These are phyloP conservation scores for Corydoras sp. DNA, from an alignment of 2,113 vertebrate genomes.

Conservation along the genomic window DNA sequence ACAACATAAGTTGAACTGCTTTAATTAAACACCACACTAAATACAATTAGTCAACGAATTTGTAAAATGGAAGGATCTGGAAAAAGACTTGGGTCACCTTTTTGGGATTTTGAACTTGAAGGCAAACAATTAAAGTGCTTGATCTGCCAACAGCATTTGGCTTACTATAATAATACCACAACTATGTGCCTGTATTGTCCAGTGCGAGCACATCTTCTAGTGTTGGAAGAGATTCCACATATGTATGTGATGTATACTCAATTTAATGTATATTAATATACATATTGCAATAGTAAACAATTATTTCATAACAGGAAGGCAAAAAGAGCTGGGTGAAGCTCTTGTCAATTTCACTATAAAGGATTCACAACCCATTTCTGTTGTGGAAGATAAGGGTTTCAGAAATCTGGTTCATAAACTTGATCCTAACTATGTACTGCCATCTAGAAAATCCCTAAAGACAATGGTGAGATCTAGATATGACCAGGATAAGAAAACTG, in stretches of 20 bases:
- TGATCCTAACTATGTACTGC: no score
- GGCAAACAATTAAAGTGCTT: slow-evolving; percentile 3
- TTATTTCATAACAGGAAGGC: no score
- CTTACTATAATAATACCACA: slow-evolving; percentile 2
- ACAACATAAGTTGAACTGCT: no score
- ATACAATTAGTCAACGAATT: background rate
- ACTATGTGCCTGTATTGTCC: background rate
- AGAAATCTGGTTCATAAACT: background rate
- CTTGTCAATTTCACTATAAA: no score
- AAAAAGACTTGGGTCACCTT: background rate
- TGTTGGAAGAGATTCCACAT: background rate
- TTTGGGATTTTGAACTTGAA: background rate
- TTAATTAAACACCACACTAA: background rate
- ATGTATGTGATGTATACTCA: background rate
- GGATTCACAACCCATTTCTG: no score
- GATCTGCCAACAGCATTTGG: slow-evolving; percentile 13
- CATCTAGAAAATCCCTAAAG: no score
- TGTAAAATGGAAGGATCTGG: background rate
- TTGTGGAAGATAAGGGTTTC: background rate
- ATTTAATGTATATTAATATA: background rate
- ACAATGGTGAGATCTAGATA: slow-evolving; percentile 6
- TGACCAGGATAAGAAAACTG: background rate
- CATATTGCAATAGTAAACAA: no score
- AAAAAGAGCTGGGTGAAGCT: background rate
- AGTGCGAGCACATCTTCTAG: background rate